Evolutionary conservation across 2,797 vertebrate genomes (phyloP), one percentile per base, ranked within the genome.

Genomic region (Pangasius krempfi): DNA sequence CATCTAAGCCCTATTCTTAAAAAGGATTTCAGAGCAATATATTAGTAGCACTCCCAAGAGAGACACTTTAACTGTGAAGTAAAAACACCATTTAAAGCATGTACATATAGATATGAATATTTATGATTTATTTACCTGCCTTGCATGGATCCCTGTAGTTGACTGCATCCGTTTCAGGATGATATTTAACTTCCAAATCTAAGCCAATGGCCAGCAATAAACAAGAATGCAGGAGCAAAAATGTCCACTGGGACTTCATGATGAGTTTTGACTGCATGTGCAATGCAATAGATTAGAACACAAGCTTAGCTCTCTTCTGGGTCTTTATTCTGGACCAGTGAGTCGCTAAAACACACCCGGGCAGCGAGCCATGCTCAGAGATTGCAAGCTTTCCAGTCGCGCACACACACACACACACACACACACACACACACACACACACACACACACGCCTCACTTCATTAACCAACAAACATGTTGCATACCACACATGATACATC

Each of bases 71-170:
- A 22, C 22, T n/a, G 30, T 72, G 68, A 56, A n/a, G 60, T 12
- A 66, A 14, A 33, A 73, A 40, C 9, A 16, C 10, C n/a, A 12
- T 44, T 86, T 25, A 40, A 56, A 52, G 37, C n/a, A 16, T 1
- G 2, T n/a, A 33, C 40, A 84, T 85, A 22, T 33, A 84, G 33
- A 52, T 52, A 54, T 72, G 50, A 70, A 70, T 22, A 85, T 70
- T 8, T 37, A 25, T 75, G 66, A 60, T 76, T 30, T 92, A 88
- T 78, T 93, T 96, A 97, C 96, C 96, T 90, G 96, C 96, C 95
- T 96, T 96, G 92, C 96, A 97, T 10, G 96, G 96, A 92, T 97
- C 96, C 93, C 94, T 95, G 93, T 96, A 97, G 92, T 96, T 95
- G 92, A 95, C 93, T 62, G 37, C 93, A 92, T 96, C 95, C 30